A percentile compares a stretch with the other conserved stretches of the same genome.
phyloP scores from a whole-genome alignment of 2,113 vertebrate genomes.

The Ondatra zibethicus region DNA sequence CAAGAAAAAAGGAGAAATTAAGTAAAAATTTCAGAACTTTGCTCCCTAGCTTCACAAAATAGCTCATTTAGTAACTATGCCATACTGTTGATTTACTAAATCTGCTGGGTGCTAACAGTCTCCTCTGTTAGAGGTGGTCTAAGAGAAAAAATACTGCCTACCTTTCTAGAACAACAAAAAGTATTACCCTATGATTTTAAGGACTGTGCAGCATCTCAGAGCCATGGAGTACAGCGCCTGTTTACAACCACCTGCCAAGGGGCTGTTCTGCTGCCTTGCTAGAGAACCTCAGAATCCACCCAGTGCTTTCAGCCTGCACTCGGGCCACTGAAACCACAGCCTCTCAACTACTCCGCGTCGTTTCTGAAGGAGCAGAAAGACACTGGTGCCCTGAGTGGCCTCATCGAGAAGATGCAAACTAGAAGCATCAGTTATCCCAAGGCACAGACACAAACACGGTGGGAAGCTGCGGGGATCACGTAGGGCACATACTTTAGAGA shows the following conservation, averaged over 20 bases:
- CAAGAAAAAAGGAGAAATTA: constrained; percentile 4
- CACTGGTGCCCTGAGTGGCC: constrained; percentile 1
- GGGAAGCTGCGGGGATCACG: constrained; percentile 69
- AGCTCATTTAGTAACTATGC: constrained; percentile 39
- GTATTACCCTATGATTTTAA: background rate
- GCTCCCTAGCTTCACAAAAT: constrained; percentile 18
- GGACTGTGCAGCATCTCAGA: background rate
- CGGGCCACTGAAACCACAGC: background rate
- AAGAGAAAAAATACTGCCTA: background rate
- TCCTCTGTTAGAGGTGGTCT: background rate
- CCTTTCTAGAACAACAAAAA: background rate
- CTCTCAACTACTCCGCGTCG: constrained; percentile 9
- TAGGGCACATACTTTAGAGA: constrained; percentile 59
- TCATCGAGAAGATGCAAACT: constrained; percentile 47
- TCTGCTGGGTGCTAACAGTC: background rate
- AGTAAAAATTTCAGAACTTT: constrained; percentile 17
- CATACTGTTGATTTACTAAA: background rate
- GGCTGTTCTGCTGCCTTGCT: background rate
- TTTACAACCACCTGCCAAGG: background rate
- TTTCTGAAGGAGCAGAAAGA: constrained; percentile 47
- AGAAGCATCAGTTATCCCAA: constrained; percentile 62
- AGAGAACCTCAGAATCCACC: background rate
- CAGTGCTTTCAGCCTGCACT: background rate
- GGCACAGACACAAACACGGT: constrained; percentile 54
- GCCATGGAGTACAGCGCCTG: background rate